phyloP scores from a whole-genome alignment of 2,797 vertebrate genomes.

The Aphelocoma californica region DNA sequence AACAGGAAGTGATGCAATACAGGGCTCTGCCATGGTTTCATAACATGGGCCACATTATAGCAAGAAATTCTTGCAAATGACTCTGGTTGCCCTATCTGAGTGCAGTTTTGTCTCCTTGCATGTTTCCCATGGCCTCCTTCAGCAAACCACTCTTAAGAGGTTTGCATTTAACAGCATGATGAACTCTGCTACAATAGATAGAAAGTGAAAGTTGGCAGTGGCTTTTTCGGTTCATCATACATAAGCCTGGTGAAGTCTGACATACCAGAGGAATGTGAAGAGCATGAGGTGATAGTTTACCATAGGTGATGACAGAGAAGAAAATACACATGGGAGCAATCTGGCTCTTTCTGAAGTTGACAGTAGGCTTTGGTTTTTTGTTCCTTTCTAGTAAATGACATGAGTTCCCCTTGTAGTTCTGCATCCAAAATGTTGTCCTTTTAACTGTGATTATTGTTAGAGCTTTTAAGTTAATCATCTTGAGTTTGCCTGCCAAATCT shows the following conservation, averaged over 20 bases:
- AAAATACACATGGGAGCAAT: not conserved
- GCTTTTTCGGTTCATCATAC: not conserved
- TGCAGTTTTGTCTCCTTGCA: not conserved
- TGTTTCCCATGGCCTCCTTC: not conserved
- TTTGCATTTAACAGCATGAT: not conserved
- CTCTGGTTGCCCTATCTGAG: not conserved
- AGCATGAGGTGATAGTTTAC: not conserved
- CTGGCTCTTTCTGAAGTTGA: not conserved
- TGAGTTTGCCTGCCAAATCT: not conserved
- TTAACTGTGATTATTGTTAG: not conserved
- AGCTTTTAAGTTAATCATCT: not conserved
- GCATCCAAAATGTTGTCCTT: not conserved
- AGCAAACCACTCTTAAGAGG: not conserved
- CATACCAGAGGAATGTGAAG: not conserved
- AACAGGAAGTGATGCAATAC: not conserved
- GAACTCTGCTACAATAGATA: not conserved
- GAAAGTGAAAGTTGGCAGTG: constrained; percentile 23
- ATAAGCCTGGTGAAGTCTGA: not conserved
- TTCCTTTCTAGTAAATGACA: not conserved
- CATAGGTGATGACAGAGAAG: not conserved
- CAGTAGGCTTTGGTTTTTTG: not conserved
- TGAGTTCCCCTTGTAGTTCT: not conserved
- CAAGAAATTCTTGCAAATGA: not conserved
- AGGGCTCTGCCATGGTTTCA: not conserved
- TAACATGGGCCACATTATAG: not conserved